Percentiles rank a stretch among this genome's conserved stretches.
Conservation (phyloP, 1,140 invertebrate species). For the Protaetia brevitarsis region DNA sequence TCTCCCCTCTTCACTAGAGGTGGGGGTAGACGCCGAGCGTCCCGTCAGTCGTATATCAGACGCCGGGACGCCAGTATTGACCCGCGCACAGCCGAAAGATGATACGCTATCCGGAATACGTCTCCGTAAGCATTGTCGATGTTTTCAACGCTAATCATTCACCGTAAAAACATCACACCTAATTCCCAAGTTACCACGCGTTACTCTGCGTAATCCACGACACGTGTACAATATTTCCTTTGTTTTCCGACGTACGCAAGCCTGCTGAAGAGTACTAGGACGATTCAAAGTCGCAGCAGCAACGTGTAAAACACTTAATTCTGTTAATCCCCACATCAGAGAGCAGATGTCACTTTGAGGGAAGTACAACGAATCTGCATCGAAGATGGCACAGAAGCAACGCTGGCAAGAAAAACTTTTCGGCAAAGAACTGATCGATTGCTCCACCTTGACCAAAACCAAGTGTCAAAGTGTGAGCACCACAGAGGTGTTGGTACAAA, state of each 20-base stretch:
- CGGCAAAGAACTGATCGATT: conserved; percentile 53
- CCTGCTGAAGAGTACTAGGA: too few species aligned
- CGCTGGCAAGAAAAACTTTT: conserved; percentile 50
- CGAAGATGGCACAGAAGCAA: conserved; percentile 19
- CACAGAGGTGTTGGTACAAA: conserved; percentile 48
- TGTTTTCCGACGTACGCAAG: not conserved
- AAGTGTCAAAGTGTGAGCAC: conserved; percentile 51
- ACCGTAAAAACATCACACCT: too few species aligned
- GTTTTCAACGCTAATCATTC: not conserved
- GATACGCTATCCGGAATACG: not conserved
- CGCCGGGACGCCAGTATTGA: conserved; percentile 7
- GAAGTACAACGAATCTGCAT: not conserved
- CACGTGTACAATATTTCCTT: too few species aligned
- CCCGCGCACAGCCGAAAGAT: not conserved
- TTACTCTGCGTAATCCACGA: too few species aligned
- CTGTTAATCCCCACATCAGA: not conserved
- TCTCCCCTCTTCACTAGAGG: too few species aligned
- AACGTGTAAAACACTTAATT: not conserved
- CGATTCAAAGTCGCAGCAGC: not conserved
- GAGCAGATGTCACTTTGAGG: not conserved
- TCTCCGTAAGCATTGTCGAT: not conserved
- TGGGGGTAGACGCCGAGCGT: not conserved
- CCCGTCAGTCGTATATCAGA: conserved; percentile 15
- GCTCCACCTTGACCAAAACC: conserved; percentile 47
- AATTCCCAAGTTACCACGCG: too few species aligned